A percentile compares a stretch with the other conserved stretches of the same genome.
phyloP scores from a whole-genome alignment of 2,113 vertebrate genomes.

The Rhodinocichla rosea region DNA sequence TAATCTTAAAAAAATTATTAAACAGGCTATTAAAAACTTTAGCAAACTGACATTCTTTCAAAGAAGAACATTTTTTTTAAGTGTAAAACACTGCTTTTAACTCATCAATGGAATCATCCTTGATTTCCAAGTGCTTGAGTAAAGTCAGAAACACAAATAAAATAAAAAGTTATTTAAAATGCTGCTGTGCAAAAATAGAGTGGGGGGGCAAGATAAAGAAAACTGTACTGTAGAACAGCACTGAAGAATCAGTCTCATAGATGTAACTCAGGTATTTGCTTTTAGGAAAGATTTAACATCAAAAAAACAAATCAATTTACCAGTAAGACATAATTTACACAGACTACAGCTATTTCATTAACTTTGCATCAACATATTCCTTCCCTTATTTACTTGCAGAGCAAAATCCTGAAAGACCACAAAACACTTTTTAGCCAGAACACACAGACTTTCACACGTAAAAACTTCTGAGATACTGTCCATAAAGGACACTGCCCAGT shows the following conservation, averaged over 20 bases:
- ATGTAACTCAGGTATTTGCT: background rate
- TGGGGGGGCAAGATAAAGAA: rapidly evolving
- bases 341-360: background rate
- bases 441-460: background rate
- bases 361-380: background rate
- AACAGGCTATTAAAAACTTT: background rate
- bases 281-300: background rate
- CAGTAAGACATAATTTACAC: background rate
- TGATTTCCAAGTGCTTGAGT: background rate
- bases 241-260: background rate
- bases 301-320: background rate
- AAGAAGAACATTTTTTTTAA: background rate
- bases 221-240: background rate
- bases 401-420: background rate
- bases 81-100: background rate
- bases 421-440: background rate
- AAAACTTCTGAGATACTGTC: background rate
- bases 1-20: background rate
- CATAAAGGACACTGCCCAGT: background rate
- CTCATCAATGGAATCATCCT: background rate
- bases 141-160: background rate
- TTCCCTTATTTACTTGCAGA: background rate
- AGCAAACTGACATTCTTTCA: background rate
- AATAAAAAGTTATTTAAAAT: background rate
- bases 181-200: background rate